phyloP scores from a whole-genome alignment of 1,140 invertebrate genomes.

The Geopemphigus sp. region DNA sequence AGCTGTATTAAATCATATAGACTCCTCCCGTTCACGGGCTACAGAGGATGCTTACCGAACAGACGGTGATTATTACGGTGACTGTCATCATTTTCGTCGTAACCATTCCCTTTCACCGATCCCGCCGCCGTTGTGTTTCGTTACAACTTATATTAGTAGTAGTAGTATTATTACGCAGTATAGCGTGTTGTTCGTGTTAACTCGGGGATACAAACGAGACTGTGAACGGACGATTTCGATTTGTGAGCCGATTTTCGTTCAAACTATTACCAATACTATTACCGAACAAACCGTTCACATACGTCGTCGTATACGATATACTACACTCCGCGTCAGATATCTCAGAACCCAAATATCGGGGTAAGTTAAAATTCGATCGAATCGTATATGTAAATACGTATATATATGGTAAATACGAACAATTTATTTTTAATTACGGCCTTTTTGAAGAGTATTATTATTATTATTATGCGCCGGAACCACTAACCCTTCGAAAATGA shows the following conservation, averaged over 20 bases:
- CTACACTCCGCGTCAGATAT: background rate
- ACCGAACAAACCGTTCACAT: no score
- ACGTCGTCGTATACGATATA: background rate
- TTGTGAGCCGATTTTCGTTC: no score
- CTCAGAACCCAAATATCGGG: background rate
- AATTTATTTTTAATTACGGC: no score
- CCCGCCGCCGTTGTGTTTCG: slow-evolving; percentile 16
- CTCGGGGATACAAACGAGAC: background rate
- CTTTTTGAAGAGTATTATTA: no score
- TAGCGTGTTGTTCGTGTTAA: slow-evolving; percentile 13
- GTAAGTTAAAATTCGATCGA: slow-evolving; percentile 13
- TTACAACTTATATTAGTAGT: background rate
- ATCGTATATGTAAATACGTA: background rate
- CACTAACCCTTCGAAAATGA: no score
- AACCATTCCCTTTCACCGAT: slow-evolving; percentile 44
- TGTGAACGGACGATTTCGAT: no score
- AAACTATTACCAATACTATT: no score
- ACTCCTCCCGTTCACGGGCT: background rate
- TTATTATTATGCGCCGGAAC: no score
- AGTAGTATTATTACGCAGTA: no score
- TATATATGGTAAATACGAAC: no score
- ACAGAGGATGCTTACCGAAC: slow-evolving; percentile 35
- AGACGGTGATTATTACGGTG: slow-evolving; percentile 12
- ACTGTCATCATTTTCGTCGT: slow-evolving; percentile 27
- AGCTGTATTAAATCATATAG: slow-evolving; percentile 4